Conservation (phyloP, 2,113 vertebrate genomes). For the Triplophysa tibetana region DNA sequence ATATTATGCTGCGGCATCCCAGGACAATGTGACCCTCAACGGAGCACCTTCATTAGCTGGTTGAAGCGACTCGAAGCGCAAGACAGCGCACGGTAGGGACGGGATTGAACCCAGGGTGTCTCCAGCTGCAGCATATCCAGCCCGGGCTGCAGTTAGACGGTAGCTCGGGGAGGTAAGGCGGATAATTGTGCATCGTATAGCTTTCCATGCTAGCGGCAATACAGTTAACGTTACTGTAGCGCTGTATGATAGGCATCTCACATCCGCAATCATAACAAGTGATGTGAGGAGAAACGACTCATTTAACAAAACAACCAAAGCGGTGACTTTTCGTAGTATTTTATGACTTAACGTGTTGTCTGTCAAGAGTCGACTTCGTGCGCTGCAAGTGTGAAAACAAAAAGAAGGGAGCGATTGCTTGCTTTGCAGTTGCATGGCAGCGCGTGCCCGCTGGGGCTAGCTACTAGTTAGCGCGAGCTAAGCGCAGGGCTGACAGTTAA, state of each 20-base stretch:
- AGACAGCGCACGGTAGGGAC: constrained; percentile 30
- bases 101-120: constrained; percentile 26
- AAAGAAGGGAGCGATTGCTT: neutral
- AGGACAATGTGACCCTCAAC: constrained; percentile 70
- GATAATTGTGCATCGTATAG: constrained; percentile 48
- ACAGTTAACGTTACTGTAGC: constrained; percentile 33
- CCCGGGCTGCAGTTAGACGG: constrained; percentile 62
- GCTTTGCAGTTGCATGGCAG: constrained; percentile 7
- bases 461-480: constrained; percentile 44
- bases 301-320: neutral
- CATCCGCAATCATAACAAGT: constrained; percentile 32
- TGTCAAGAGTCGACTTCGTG: neutral
- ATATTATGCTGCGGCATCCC: constrained; percentile 66
- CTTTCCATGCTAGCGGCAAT: constrained; percentile 41
- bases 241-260: constrained; percentile 37
- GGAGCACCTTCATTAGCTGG: constrained; percentile 59
- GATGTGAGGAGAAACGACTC: neutral
- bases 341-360: neutral
- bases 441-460: constrained; percentile 48
- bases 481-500: constrained; percentile 28
- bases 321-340: neutral
- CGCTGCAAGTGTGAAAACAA: constrained; percentile 25
- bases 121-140: constrained; percentile 43
- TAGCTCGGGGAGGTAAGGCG: constrained; percentile 69
- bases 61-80: constrained; percentile 38